A percentile compares a stretch with the other conserved stretches of the same genome.
phyloP scores from a whole-genome alignment of 2,888 invertebrate genomes.

The Nemurella pictetii region DNA sequence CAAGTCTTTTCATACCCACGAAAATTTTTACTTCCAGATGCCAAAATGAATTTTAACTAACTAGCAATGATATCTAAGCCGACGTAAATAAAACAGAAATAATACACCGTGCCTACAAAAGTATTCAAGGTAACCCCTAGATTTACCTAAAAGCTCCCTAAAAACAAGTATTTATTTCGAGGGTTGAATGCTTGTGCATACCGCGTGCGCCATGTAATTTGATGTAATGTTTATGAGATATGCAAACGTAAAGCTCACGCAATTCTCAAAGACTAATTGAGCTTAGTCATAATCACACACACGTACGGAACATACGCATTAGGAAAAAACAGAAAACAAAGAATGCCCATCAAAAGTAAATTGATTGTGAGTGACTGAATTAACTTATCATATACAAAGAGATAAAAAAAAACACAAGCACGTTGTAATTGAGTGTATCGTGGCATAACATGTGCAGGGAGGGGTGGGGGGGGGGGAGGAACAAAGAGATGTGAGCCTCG shows the following conservation, averaged over 20 bases:
- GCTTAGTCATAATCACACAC: slow-evolving; percentile 13
- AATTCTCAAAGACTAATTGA: slow-evolving; percentile 19
- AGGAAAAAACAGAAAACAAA: slow-evolving; percentile 13
- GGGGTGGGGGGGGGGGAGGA: no score
- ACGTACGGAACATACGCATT: not conserved
- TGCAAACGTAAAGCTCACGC: not conserved
- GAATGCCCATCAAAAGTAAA: slow-evolving; percentile 3
- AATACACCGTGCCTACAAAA: not conserved
- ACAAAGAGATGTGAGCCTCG: not conserved
- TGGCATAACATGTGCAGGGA: not conserved
- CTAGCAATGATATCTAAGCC: not conserved
- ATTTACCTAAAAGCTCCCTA: not conserved
- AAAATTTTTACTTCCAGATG: not conserved
- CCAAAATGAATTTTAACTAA: not conserved
- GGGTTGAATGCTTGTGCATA: not conserved
- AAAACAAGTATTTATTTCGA: not conserved
- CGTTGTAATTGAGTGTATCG: slow-evolving; percentile 23
- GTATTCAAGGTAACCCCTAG: not conserved
- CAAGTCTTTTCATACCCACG: not conserved
- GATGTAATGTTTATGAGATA: not conserved
- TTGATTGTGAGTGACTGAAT: not conserved
- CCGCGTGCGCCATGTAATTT: not conserved
- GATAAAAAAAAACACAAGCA: slow-evolving; percentile 31
- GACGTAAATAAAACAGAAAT: not conserved
- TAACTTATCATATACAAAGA: slow-evolving; percentile 16